Evolutionary conservation across 2,888 invertebrate species (phyloP).

Genomic region (Acrocyrtus sp.): DNA sequence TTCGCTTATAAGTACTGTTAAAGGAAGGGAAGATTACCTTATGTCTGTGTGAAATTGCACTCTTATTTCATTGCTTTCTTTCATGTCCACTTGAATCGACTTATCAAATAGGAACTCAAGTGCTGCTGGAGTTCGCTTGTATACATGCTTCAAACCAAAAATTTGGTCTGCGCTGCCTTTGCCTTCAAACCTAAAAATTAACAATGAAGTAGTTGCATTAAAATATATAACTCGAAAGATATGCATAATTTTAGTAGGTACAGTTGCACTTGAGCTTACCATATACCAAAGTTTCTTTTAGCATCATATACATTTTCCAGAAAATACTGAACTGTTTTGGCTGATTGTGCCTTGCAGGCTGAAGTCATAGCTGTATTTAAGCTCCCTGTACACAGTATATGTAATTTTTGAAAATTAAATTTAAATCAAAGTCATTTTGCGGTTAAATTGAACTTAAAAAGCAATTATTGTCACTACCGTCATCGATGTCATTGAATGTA

Average conservation of each 20-base stretch:
- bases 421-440: neutral
- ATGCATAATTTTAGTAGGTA: too few relatives aligned
- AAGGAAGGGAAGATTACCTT: too few relatives aligned
- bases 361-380: constrained; percentile 6
- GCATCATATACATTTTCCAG: constrained; percentile 16
- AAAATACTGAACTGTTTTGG: constrained; percentile 9
- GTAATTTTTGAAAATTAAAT: too few relatives aligned
- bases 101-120: constrained; percentile 25
- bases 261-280: too few relatives aligned
- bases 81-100: constrained; percentile 5
- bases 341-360: constrained; percentile 13
- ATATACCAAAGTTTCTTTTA: constrained; percentile 3
- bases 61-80: constrained; percentile 19
- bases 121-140: constrained; percentile 24
- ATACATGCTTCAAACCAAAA: constrained; percentile 19
- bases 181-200: constrained; percentile 20
- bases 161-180: constrained; percentile 1
- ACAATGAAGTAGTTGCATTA: too few relatives aligned
- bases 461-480: neutral
- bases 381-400: neutral
- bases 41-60: constrained; percentile 21
- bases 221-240: too few relatives aligned
- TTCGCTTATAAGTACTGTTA: too few relatives aligned
- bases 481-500: neutral
- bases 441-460: neutral